Base-by-base conservation (phyloP, 2,797 vertebrate species). In the Coregonus sp. region DNA sequence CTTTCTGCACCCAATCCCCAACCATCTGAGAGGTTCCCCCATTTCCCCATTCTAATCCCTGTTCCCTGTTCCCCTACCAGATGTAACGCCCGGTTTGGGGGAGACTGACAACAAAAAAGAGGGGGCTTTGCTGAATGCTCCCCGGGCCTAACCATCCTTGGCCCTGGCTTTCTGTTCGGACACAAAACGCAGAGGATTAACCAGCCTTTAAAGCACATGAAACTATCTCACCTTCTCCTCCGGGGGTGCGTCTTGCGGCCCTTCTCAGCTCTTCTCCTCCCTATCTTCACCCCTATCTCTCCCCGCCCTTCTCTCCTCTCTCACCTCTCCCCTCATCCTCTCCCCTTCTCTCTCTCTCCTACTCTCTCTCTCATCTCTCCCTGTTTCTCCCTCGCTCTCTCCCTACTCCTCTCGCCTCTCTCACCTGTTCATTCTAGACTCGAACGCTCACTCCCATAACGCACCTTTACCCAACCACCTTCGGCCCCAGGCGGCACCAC, bases 41-140 rank as follows among this genome's bases (percentile, higher is more conserved):
- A 74, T 40, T 54, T 16, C 12, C 15, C n/a, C n/a, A n/a, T n/a
- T n/a, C n/a, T n/a, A n/a, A 68, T 81, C 47, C 72, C 29, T 75
- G 73, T 61, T 50, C 68, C 67, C 75, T 75, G 76, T 47, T 75
- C 16, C 18, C 67, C 68, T 33, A 90, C 86, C 94, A 94, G 93
- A 94, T 94, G 94, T 94, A n/a, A n/a, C 93, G 82, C 81, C 80
- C 87, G 89, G 86, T 93, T 92, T 85, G 85, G 82, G 78, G 73
- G 76, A 74, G 70, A 80, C 76, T 75, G 67, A 76, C 76, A 86
- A 88, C 84, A 87, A 86, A 86, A 86, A 83, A 14, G n/a, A n/a
- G n/a, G 4, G 70, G 14, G 70, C 35, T 73, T 67, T n/a, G n/a
- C 72, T 87, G 79, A 90, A 92, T 87, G 85, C 86, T 35, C n/a